A percentile compares a stretch with the other conserved stretches of the same genome.
phyloP scores from a whole-genome alignment of 2,797 vertebrate genomes.

The Hemibagrus guttatus region DNA sequence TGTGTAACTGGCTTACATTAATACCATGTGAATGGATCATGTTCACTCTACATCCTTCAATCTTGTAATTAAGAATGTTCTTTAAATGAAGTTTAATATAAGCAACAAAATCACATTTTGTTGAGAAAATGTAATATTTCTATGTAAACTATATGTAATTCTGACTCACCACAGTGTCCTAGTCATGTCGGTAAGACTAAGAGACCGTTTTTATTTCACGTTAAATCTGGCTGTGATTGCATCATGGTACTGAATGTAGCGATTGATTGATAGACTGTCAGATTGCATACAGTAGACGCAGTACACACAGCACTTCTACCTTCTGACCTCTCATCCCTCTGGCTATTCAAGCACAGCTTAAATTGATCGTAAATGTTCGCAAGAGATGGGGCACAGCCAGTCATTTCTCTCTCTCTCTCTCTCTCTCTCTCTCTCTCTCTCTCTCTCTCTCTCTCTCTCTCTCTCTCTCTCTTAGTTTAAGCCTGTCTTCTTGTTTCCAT shows the following conservation, averaged over 20 bases:
- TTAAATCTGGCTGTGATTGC: neutral
- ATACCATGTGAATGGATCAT: no score
- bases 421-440: neutral
- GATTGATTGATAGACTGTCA: neutral
- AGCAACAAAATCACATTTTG: no score
- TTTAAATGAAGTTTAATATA: no score
- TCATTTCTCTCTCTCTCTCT: neutral
- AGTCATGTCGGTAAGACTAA: neutral
- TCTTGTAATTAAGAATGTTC: no score
- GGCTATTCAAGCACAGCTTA: neutral
- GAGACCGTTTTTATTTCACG: neutral
- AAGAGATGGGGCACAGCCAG: neutral
- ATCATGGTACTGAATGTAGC: neutral
- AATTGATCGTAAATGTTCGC: neutral
- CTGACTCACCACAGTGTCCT: neutral
- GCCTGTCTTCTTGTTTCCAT: constrained; percentile 59
- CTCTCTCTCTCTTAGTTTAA: neutral
- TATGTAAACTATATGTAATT: no score
- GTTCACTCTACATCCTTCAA: no score
- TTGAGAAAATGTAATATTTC: no score
- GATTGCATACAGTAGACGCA: neutral
- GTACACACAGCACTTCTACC: neutral
- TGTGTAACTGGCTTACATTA: no score
- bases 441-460: neutral
- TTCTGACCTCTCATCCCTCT: neutral